phyloP scores from a whole-genome alignment of 2,888 invertebrate species.

The Cheiracanthium punctorium region DNA sequence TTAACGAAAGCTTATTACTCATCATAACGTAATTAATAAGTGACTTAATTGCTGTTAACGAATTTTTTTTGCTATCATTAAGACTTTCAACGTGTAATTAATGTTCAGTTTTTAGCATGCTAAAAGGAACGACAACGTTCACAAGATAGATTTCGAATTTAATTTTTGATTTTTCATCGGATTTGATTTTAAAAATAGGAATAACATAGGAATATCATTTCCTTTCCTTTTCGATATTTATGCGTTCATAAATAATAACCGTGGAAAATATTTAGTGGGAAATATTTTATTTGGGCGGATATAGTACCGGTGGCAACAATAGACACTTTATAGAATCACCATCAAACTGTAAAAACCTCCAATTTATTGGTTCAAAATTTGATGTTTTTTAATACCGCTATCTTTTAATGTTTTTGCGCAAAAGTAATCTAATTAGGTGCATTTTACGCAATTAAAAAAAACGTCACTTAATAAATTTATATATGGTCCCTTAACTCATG shows the following conservation, averaged over 20 bases:
- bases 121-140: constrained; percentile 68
- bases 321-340: too few relatives aligned
- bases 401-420: too few relatives aligned
- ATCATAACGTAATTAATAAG: constrained; percentile 70
- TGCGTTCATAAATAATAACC: constrained; percentile 63
- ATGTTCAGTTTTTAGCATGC: constrained; percentile 67
- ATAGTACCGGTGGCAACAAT: too few relatives aligned
- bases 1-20: constrained; percentile 71
- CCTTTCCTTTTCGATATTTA: constrained; percentile 45
- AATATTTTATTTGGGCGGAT: too few relatives aligned
- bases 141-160: constrained; percentile 69
- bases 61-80: constrained; percentile 69
- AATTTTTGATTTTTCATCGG: constrained; percentile 68
- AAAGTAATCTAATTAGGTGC: too few relatives aligned
- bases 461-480: too few relatives aligned
- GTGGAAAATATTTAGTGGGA: too few relatives aligned
- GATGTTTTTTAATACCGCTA: too few relatives aligned
- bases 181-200: constrained; percentile 54
- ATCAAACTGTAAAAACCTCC: too few relatives aligned
- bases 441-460: too few relatives aligned
- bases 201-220: constrained; percentile 58
- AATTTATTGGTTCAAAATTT: too few relatives aligned
- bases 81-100: constrained; percentile 70
- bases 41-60: constrained; percentile 71
- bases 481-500: too few relatives aligned